A percentile compares a stretch with the other conserved stretches of the same genome.
Conservation (phyloP, 2,888 invertebrate species). For the Eledone cirrhosa region DNA sequence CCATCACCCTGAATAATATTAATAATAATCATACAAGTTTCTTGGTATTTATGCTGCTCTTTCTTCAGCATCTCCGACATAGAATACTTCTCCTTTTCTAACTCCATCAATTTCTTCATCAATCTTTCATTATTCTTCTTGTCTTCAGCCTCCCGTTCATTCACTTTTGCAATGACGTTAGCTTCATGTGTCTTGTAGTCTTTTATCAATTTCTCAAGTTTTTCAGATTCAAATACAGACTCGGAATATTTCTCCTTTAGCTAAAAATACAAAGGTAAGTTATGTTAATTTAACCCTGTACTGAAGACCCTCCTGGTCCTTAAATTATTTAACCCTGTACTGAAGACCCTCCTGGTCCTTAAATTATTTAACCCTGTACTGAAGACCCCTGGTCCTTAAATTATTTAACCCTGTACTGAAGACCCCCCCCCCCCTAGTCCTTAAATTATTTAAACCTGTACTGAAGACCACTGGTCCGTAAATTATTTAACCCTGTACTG, state of each 20-base stretch:
- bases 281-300: no score
- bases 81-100: slow-evolving; percentile 12
- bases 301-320: not conserved
- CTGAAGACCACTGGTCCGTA: no score
- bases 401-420: no score
- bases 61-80: not conserved
- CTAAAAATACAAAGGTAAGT: not conserved
- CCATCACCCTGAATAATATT: no score
- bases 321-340: not conserved
- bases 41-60: no score
- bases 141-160: not conserved
- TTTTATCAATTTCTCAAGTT: not conserved
- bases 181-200: not conserved
- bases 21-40: no score
- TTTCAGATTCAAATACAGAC: not conserved
- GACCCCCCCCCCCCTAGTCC: no score
- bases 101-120: not conserved
- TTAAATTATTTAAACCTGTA: no score
- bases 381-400: not conserved
- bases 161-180: not conserved
- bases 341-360: not conserved
- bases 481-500: no score
- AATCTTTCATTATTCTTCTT: not conserved
- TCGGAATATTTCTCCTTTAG: not conserved
- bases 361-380: not conserved